phyloP scores from a whole-genome alignment of 2,797 vertebrate species.

The Macrochelys suwanniensis region DNA sequence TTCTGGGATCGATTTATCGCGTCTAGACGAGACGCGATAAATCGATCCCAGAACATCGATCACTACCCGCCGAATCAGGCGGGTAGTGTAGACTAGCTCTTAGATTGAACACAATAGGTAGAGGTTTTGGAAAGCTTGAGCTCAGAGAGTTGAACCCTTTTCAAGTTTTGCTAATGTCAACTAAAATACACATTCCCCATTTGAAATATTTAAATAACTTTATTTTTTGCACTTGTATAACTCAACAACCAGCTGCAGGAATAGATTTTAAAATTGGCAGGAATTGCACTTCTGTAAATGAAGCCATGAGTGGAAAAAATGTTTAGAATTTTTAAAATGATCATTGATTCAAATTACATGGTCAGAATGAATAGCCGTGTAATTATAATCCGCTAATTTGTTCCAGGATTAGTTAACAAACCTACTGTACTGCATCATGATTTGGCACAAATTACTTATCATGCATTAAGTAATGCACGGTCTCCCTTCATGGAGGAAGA shows the following conservation, averaged over 20 bases:
- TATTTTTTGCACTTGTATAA: conserved; percentile 13
- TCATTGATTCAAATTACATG: conserved; percentile 3
- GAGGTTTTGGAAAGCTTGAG: neutral
- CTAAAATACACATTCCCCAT: neutral
- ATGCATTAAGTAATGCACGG: neutral
- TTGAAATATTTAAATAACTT: conserved; percentile 14
- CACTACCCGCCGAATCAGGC: too few relatives aligned
- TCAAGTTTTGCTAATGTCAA: neutral
- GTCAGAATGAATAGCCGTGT: neutral
- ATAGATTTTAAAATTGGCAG: neutral
- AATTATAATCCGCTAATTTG: conserved; percentile 13
- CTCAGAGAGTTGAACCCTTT: neutral
- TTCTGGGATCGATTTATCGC: too few relatives aligned
- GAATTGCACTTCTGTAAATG: neutral
- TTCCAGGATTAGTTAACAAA: neutral
- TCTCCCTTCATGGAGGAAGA: neutral
- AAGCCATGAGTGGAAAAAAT: neutral
- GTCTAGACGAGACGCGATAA: too few relatives aligned
- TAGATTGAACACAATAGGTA: neutral
- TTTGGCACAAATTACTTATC: neutral
- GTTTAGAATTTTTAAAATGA: neutral
- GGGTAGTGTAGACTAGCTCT: too few relatives aligned
- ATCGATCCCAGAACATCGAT: too few relatives aligned
- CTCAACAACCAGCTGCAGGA: neutral
- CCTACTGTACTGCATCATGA: neutral